These are phyloP conservation scores for Potamarius usumacintae DNA, from an alignment of 2,113 vertebrate genomes.

Conservation along the genomic window DNA sequence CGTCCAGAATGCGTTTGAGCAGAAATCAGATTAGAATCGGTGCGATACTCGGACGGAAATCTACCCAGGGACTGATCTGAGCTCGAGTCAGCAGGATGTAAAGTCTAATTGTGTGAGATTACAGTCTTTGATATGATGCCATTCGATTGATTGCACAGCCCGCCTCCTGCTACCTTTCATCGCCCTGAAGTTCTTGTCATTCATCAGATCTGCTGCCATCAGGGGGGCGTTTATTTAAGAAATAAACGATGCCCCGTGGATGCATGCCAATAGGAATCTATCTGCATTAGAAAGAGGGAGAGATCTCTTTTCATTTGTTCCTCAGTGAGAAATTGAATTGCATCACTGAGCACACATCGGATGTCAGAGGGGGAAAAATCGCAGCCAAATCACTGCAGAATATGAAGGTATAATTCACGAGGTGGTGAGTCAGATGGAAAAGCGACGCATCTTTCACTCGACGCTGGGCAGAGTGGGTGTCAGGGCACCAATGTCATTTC, in stretches of 20 bases:
- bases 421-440: constrained; percentile 31
- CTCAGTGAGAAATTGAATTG: constrained; percentile 34
- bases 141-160: background rate
- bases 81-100: background rate
- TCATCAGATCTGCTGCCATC: constrained; percentile 21
- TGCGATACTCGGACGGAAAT: background rate
- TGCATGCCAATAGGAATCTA: constrained; percentile 21
- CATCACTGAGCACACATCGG: constrained; percentile 41
- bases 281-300: constrained; percentile 17
- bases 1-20: background rate
- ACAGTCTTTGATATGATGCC: background rate
- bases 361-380: constrained; percentile 40
- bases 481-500: constrained; percentile 19
- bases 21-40: background rate
- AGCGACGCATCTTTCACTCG: constrained; percentile 10
- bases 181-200: background rate
- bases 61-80: background rate
- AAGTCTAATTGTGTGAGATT: constrained; percentile 2
- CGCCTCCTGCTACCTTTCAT: background rate
- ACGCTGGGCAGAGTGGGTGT: constrained; percentile 15
- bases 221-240: constrained; percentile 20
- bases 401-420: constrained; percentile 31
- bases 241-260: constrained; percentile 26
- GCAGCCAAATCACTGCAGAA: constrained; percentile 20
- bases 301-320: constrained; percentile 38